Percentiles rank a stretch among this genome's conserved stretches.
Conservation (phyloP, 1,140 invertebrate genomes). For the Harpegnathos saltator region DNA sequence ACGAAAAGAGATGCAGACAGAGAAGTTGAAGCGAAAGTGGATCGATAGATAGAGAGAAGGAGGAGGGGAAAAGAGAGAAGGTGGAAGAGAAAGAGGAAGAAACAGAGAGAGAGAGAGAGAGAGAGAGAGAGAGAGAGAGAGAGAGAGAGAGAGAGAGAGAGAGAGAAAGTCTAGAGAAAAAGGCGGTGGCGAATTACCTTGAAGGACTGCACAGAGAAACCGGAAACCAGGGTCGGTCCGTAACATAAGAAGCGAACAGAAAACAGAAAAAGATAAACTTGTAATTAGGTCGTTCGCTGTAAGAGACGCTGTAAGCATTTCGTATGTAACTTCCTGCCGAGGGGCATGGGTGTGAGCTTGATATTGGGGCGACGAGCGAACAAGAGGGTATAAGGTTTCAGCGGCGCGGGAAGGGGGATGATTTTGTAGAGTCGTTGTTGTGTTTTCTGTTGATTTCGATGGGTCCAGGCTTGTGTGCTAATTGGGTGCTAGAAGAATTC, state of each 20-base stretch:
- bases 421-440: slow-evolving; percentile 41
- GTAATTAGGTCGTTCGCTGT: slow-evolving; percentile 79
- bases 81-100: slow-evolving; percentile 77
- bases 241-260: slow-evolving; percentile 84
- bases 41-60: slow-evolving; percentile 13
- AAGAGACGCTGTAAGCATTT: slow-evolving; percentile 65
- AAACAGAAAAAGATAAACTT: slow-evolving; percentile 82
- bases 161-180: slow-evolving; percentile 73
- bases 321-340: slow-evolving; percentile 11
- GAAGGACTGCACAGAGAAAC: slow-evolving; percentile 84
- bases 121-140: slow-evolving; percentile 73
- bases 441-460: slow-evolving; percentile 48
- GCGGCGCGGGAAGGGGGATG: slow-evolving; percentile 1
- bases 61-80: slow-evolving; percentile 28
- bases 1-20: no score
- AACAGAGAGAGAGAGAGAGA: slow-evolving; percentile 56
- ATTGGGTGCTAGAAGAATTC: slow-evolving; percentile 47
- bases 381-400: no score
- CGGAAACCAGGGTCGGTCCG: slow-evolving; percentile 82
- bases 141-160: slow-evolving; percentile 49
- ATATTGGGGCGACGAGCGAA: no score
- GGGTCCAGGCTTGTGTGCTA: slow-evolving; percentile 52
- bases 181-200: slow-evolving; percentile 81
- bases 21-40: not conserved
- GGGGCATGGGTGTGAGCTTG: slow-evolving; percentile 4